Evolutionary conservation across 2,113 vertebrate species (phyloP).

Genomic region (Callithrix jacchus): DNA sequence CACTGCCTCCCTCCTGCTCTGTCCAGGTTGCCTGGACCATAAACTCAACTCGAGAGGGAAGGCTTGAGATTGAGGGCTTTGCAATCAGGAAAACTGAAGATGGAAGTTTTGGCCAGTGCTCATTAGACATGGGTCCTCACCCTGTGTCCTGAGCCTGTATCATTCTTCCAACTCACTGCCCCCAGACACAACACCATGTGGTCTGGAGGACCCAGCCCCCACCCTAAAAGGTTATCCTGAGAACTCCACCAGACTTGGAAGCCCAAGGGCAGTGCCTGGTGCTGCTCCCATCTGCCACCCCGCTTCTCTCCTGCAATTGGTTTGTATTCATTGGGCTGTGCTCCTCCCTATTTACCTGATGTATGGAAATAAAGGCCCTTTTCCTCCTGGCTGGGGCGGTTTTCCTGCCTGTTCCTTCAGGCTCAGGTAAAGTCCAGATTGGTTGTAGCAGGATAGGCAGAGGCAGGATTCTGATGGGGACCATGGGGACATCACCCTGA

Average conservation of each 20-base stretch:
- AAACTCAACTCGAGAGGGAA: conserved; percentile 28
- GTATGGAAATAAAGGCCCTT: conserved; percentile 84
- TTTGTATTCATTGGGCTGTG: conserved; percentile 83
- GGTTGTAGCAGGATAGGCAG: not conserved
- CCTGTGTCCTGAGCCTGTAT: conserved; percentile 36
- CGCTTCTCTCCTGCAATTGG: conserved; percentile 18
- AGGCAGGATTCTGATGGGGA: not conserved
- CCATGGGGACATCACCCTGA: not conserved
- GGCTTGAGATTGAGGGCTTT: not conserved
- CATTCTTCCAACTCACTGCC: not conserved
- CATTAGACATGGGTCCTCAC: not conserved
- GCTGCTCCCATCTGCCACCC: conserved; percentile 7
- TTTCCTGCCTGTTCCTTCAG: conserved; percentile 54
- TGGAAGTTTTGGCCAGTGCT: not conserved
- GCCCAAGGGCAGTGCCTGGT: conserved; percentile 62
- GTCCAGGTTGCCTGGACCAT: not conserved
- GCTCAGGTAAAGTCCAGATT: not conserved
- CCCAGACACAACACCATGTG: not conserved
- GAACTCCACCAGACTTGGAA: not conserved
- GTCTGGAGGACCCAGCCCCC: conserved; percentile 4
- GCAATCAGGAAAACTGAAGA: not conserved
- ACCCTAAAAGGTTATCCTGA: not conserved
- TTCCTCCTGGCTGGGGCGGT: conserved; percentile 41
- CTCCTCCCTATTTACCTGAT: conserved; percentile 69
- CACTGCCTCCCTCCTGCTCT: not conserved